Evolutionary conservation across 2,797 vertebrate species (phyloP).

Genomic region (Falco peregrinus): DNA sequence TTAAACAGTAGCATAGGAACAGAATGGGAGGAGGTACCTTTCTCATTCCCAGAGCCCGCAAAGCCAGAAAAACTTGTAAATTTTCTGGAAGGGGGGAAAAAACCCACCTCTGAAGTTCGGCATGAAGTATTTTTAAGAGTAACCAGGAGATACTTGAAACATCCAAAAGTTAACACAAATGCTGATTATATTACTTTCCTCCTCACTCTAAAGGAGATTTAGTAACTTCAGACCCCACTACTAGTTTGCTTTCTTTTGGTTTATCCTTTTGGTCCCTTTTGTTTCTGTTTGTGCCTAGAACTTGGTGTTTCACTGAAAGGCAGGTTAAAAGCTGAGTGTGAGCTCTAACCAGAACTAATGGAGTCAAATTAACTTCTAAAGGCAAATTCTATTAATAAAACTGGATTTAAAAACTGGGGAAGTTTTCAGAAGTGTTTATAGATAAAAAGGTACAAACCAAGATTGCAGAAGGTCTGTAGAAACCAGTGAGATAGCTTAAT

Average conservation of each 20-base stretch:
- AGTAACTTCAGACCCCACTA: background rate
- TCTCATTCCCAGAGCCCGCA: background rate
- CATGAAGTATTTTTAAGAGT: background rate
- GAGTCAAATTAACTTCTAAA: background rate
- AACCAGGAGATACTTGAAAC: background rate
- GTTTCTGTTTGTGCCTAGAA: background rate
- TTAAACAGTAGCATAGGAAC: background rate
- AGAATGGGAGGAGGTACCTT: background rate
- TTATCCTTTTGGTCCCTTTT: background rate
- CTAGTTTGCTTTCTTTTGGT: background rate
- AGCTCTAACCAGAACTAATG: background rate
- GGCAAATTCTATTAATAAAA: background rate
- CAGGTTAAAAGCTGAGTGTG: background rate
- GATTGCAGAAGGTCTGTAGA: background rate
- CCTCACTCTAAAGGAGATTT: background rate
- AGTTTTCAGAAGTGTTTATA: background rate
- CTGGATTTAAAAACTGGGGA: background rate
- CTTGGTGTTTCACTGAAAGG: background rate
- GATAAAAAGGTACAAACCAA: background rate
- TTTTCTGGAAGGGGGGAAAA: background rate
- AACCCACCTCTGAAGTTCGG: background rate
- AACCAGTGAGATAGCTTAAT: background rate
- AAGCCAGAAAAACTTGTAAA: background rate
- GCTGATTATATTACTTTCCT: background rate
- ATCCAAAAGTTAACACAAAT: background rate